Base-by-base conservation (phyloP, 2,888 invertebrate genomes). In the Aquatica leii region DNA sequence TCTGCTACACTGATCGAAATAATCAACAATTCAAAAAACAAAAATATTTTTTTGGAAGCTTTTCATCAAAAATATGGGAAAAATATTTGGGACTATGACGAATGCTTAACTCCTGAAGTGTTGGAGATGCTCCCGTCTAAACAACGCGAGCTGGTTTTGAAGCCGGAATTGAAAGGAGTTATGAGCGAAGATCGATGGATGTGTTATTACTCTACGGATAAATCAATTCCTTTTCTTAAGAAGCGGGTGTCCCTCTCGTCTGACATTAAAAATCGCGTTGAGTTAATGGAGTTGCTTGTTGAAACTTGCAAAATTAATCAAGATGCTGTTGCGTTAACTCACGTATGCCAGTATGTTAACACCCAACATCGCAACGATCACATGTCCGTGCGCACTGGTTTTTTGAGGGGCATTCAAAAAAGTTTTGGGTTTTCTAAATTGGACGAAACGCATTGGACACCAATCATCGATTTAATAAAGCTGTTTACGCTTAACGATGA, bases 221-320 rank as follows among this genome's bases (percentile, higher is more conserved):
- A 46, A 15, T 40, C 62, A 3, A 46, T 62, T 46, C 62, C 57
- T 0, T 46, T 31, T 21, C 35, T 62, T 6, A 62, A 62, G 11
- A 54, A 51, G 12, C 8, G 51, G 14, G 31, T 62, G 18, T 51
- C 51, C 8, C 43, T 62, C 31, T 35, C 31, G 21, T 56, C 62
- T 3, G 55, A 57, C 43, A 51, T 52, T 12, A 51, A 50, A 20
- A 12, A 18, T 1, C 31, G 62, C 34, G 40, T 18, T 6, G 21
- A 56, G 9, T 37, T 62, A 9, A 11, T 62, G n/a, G 52, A 34
- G 20, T 21, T 20, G 9, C 37, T 62, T 9, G 62, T 57, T 1
- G 34, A 57, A 35, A 62, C 62, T 12, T 62, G 62, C 15, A 56
- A 52, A 46, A 15, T 62, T 11, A 62, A 62, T 51, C 50, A 60